These are phyloP conservation scores for Condylura cristata DNA, from an alignment of 2,113 vertebrate species.

Conservation along the genomic window DNA sequence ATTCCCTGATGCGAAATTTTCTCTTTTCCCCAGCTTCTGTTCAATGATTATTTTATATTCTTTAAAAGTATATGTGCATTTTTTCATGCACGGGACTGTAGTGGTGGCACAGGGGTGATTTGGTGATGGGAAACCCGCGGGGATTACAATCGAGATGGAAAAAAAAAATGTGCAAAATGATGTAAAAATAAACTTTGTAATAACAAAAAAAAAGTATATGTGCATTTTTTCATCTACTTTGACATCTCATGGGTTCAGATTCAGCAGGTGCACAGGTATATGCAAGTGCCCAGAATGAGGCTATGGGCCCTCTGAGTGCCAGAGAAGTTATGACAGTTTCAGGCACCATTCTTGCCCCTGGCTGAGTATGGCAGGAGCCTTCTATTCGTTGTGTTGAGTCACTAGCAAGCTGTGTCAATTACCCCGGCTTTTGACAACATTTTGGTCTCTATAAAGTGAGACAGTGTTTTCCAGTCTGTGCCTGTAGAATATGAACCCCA, in stretches of 20 bases:
- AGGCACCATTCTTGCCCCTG: not conserved
- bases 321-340: not conserved
- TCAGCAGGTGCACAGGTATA: not conserved
- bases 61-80: not conserved
- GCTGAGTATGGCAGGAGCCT: not conserved
- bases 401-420: not conserved
- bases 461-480: not conserved
- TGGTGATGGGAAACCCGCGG: too few species aligned
- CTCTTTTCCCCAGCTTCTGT: not conserved
- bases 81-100: too few species aligned
- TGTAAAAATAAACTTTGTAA: too few species aligned
- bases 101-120: too few species aligned
- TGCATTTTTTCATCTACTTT: not conserved
- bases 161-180: too few species aligned
- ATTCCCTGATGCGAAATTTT: not conserved
- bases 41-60: not conserved
- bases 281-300: not conserved
- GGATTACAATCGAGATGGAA: too few species aligned
- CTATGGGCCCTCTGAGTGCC: not conserved
- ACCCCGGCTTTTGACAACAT: not conserved
- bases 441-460: not conserved
- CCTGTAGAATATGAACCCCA: not conserved
- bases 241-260: not conserved
- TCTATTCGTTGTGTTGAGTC: rapidly evolving
- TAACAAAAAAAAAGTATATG: too few species aligned